These are phyloP conservation scores for Periparus ater DNA, from an alignment of 2,797 vertebrate species.

Conservation along the genomic window DNA sequence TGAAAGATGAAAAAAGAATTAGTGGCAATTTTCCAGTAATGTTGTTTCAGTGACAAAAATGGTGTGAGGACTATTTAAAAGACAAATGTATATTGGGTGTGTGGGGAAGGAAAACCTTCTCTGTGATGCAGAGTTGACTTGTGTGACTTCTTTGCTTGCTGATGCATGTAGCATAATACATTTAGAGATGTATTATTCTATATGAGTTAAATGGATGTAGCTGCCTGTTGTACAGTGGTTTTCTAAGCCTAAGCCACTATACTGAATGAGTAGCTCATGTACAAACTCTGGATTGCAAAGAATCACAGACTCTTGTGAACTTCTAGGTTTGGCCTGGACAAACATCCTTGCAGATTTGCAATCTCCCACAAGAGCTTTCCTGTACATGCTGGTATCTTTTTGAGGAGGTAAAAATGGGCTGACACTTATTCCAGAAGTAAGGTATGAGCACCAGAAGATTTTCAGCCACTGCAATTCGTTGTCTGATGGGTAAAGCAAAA, in stretches of 20 bases:
- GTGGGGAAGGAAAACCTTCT: neutral
- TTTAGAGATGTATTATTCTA: neutral
- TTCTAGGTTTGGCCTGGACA: neutral
- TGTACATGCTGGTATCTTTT: neutral
- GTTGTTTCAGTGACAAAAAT: conserved; percentile 10
- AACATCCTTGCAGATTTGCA: neutral
- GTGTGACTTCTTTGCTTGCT: neutral
- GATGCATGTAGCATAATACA: neutral
- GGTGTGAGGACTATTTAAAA: neutral
- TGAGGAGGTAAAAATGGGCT: neutral
- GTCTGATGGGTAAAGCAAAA: neutral
- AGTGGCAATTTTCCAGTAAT: neutral
- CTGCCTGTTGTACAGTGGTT: neutral
- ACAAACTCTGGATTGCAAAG: neutral
- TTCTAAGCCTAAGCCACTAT: neutral
- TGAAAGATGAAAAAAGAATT: conserved; percentile 17
- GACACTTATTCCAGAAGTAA: neutral
- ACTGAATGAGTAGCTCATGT: accelerated
- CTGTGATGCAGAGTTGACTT: neutral
- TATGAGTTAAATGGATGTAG: neutral
- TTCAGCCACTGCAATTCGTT: neutral
- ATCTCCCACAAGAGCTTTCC: neutral
- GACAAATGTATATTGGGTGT: neutral
- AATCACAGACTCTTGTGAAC: neutral
- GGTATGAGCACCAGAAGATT: neutral